Conservation (phyloP, 2,797 vertebrate species). For the Hyperoplus lanceolatus region DNA sequence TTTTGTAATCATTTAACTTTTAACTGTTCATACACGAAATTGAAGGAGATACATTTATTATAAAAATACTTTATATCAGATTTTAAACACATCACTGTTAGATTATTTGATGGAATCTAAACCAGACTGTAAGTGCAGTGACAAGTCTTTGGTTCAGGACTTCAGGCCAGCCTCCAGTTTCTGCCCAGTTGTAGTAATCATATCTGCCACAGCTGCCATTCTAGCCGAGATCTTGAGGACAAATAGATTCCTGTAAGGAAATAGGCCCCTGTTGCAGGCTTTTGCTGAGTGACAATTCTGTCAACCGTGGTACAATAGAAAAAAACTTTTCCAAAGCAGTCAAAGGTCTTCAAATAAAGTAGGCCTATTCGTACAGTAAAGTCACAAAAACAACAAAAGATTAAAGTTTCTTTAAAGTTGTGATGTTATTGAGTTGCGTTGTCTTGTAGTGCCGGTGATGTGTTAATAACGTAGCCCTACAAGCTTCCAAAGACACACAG, state of each 20-base stretch:
- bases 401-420: neutral
- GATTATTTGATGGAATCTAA: constrained; percentile 20
- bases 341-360: neutral
- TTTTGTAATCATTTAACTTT: neutral
- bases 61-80: neutral
- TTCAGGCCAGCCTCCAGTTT: constrained; percentile 47
- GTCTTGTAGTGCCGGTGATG: constrained; percentile 13
- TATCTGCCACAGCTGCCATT: constrained; percentile 81
- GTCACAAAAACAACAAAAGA: neutral
- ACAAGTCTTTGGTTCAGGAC: constrained; percentile 16
- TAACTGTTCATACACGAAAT: neutral
- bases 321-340: neutral
- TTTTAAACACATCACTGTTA: neutral
- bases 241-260: constrained; percentile 74
- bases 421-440: constrained; percentile 3
- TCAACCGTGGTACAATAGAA: constrained; percentile 25
- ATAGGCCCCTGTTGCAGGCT: constrained; percentile 50
- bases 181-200: constrained; percentile 75
- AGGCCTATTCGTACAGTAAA: too few species aligned
- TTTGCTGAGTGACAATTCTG: constrained; percentile 64
- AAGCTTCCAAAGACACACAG: constrained; percentile 54
- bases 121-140: constrained; percentile 17
- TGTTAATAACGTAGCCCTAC: constrained; percentile 53
- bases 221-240: constrained; percentile 70
- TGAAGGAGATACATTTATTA: neutral